phyloP scores from a whole-genome alignment of 2,113 vertebrate genomes.

The Calypte anna region DNA sequence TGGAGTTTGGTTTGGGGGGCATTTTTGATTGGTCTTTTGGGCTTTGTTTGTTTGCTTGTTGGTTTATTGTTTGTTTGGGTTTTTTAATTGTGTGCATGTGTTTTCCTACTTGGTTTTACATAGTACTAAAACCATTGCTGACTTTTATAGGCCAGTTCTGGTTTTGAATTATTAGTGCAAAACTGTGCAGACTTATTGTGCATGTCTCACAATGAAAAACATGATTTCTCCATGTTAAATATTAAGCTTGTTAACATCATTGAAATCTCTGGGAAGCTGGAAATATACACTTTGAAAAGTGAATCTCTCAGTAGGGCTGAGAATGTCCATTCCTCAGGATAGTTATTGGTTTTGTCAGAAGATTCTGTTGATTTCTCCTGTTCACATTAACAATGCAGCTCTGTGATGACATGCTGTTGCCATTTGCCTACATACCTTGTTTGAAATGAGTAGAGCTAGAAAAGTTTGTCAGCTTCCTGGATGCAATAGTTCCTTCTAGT shows the following conservation, averaged over 20 bases:
- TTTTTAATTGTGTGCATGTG: too few species aligned
- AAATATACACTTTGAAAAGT: background rate
- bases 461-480: background rate
- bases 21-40: too few species aligned
- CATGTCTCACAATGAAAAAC: background rate
- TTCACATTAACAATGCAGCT: background rate
- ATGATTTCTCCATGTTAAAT: background rate
- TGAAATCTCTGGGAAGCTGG: background rate
- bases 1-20: background rate
- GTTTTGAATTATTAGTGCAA: background rate
- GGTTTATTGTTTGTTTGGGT: too few species aligned
- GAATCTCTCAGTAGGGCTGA: background rate
- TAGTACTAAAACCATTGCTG: background rate
- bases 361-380: background rate
- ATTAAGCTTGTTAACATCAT: background rate
- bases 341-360: background rate
- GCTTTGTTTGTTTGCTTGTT: background rate
- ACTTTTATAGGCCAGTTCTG: background rate
- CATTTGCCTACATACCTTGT: accelerated
- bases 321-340: background rate
- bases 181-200: background rate
- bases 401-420: background rate
- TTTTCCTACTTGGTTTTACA: background rate
- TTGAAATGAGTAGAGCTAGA: background rate
- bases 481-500: background rate